Evolutionary conservation across 2,113 vertebrate species (phyloP).

Genomic region (Aptenodytes patagonicus): DNA sequence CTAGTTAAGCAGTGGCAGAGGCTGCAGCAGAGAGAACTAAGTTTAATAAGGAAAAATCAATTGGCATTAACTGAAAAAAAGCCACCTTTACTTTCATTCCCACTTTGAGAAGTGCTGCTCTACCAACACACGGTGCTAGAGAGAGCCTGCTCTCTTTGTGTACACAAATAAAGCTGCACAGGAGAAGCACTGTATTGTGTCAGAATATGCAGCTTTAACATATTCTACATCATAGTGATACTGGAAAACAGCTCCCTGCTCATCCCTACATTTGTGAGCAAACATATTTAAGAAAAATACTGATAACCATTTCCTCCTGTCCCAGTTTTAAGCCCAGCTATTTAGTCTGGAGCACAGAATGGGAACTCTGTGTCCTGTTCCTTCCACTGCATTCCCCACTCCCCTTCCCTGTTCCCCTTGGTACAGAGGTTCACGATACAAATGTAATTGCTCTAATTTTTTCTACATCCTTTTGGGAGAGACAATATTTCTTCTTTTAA

Average conservation of each 20-base stretch:
- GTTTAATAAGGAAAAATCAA: slow-evolving; percentile 33
- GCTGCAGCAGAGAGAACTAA: not conserved
- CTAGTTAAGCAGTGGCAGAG: not conserved
- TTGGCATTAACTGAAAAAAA: not conserved
- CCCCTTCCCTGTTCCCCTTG: slow-evolving; percentile 37
- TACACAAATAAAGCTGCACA: not conserved
- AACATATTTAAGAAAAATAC: not conserved
- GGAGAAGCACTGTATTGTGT: not conserved
- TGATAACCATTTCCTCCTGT: not conserved
- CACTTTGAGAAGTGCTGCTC: not conserved
- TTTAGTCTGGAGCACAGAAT: not conserved
- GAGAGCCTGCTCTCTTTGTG: not conserved
- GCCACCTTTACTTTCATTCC: not conserved
- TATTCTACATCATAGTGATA: not conserved
- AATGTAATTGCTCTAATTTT: slow-evolving; percentile 71
- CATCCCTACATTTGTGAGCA: not conserved
- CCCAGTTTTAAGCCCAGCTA: slow-evolving; percentile 32
- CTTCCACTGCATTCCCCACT: not conserved
- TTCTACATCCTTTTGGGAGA: slow-evolving; percentile 55
- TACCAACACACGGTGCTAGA: not conserved
- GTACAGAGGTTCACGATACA: slow-evolving; percentile 59
- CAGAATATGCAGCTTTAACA: not conserved
- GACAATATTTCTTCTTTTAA: slow-evolving; percentile 64
- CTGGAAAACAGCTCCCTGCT: not conserved
- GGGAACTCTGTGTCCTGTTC: not conserved